Percentiles rank a stretch among this genome's conserved stretches.
phyloP scores from a whole-genome alignment of 2,888 invertebrate species.

The Dione juno region DNA sequence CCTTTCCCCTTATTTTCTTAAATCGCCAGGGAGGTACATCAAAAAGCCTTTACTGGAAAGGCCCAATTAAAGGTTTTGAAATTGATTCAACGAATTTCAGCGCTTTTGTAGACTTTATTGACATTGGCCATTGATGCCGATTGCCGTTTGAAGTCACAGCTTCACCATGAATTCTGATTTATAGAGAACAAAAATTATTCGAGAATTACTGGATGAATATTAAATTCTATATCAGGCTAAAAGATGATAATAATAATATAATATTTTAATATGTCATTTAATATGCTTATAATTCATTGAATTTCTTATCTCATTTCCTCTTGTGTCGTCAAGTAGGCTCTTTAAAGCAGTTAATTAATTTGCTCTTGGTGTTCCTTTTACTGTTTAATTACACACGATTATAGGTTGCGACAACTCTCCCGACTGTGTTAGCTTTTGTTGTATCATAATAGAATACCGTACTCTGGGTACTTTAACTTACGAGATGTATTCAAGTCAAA shows the following conservation, averaged over 20 bases:
- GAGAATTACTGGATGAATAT: not conserved
- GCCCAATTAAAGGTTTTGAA: constrained; percentile 79
- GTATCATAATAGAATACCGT: constrained; percentile 2
- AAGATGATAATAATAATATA: not conserved
- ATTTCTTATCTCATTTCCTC: constrained; percentile 48
- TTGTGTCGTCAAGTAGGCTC: constrained; percentile 48
- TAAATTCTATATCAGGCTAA: not conserved
- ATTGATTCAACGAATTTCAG: constrained; percentile 71
- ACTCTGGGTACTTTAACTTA: constrained; percentile 3
- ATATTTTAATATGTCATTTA: not conserved
- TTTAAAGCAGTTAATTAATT: constrained; percentile 51
- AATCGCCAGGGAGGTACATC: constrained; percentile 59
- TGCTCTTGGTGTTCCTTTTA: constrained; percentile 47
- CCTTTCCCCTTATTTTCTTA: constrained; percentile 70
- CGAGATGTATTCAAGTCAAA: constrained; percentile 10
- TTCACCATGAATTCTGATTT: constrained; percentile 31
- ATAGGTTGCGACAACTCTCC: constrained; percentile 26
- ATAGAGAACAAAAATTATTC: constrained; percentile 8
- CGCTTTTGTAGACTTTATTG: constrained; percentile 70
- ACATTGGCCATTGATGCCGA: constrained; percentile 60
- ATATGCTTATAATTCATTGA: constrained; percentile 36
- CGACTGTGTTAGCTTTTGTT: not conserved
- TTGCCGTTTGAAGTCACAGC: constrained; percentile 62
- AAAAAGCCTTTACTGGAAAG: constrained; percentile 64
- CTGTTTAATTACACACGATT: constrained; percentile 43